Evolutionary conservation across 92 coral and sea anemone genomes (phyloP).

Genomic region (Chrysogorgia sp.): DNA sequence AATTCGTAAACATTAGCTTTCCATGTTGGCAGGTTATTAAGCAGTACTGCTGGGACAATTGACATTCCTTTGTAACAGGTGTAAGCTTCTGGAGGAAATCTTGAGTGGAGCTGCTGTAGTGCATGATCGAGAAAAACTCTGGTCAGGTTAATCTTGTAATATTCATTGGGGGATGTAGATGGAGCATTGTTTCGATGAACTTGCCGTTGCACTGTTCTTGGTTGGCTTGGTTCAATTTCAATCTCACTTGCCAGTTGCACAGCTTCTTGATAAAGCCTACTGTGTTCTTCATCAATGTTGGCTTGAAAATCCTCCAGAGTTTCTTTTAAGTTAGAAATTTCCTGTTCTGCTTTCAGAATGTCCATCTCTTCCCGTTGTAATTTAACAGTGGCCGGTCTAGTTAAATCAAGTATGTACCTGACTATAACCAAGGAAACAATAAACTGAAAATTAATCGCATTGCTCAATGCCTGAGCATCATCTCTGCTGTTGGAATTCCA

Average conservation of each 20-base stretch:
- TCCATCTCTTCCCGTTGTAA: constrained; percentile 36
- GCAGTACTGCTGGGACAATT: constrained; percentile 48
- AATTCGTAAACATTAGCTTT: constrained; percentile 63
- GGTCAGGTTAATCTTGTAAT: constrained; percentile 56
- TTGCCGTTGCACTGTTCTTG: constrained; percentile 35
- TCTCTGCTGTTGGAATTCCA: constrained; percentile 37
- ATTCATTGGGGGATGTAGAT: constrained; percentile 28
- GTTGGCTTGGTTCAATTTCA: constrained; percentile 25
- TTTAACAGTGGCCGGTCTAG: constrained; percentile 41
- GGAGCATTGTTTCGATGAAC: constrained; percentile 22
- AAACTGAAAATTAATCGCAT: constrained; percentile 27
- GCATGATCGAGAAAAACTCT: constrained; percentile 65
- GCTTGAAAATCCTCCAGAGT: constrained; percentile 19
- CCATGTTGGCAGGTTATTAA: constrained; percentile 49
- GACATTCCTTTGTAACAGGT: constrained; percentile 51
- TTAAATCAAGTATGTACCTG: constrained; percentile 11
- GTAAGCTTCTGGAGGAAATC: constrained; percentile 62
- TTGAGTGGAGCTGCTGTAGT: constrained; percentile 59
- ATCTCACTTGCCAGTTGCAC: constrained; percentile 14
- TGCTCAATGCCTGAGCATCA: constrained; percentile 14
- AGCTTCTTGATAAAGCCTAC: constrained; percentile 27
- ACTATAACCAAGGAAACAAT: constrained; percentile 34
- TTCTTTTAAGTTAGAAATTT: constrained; percentile 23
- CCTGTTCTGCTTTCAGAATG: constrained; percentile 34
- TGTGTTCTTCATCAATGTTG: constrained; percentile 33